Evolutionary conservation across 2,113 vertebrate species (phyloP).

Genomic region (Proteles cristata): DNA sequence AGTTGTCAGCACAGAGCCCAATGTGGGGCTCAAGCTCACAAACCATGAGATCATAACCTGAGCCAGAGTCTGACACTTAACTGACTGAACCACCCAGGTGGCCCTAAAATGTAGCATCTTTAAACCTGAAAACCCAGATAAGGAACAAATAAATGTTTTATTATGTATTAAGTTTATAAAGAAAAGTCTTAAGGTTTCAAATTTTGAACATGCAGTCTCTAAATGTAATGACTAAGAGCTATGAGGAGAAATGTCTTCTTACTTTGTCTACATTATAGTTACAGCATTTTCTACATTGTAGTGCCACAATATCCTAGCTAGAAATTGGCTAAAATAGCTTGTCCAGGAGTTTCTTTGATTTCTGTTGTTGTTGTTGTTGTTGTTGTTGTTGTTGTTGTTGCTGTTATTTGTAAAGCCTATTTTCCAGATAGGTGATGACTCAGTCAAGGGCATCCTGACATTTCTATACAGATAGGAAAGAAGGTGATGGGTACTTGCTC

Average conservation of each 20-base stretch:
- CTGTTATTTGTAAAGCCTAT: background rate
- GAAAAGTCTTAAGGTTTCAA: background rate
- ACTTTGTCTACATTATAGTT: background rate
- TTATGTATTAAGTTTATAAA: background rate
- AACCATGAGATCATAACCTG: no score
- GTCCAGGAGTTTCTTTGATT: background rate
- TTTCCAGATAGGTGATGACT: background rate
- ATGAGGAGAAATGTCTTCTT: background rate
- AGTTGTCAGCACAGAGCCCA: no score
- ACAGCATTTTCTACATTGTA: background rate
- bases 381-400: no score
- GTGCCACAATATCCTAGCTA: background rate
- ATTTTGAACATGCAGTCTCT: background rate
- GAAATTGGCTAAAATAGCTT: background rate
- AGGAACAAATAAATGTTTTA: background rate
- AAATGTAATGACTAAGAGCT: constrained; percentile 12
- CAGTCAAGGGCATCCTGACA: background rate
- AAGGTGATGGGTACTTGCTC: background rate
- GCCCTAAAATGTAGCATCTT: background rate
- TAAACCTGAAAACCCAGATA: background rate
- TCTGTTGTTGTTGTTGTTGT: background rate
- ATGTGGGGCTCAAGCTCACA: no score
- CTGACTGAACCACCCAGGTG: no score
- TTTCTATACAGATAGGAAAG: background rate
- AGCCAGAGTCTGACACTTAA: no score